These are phyloP conservation scores for Caenorhabditis sp. DNA, from an alignment of 2,888 invertebrate species.

Conservation along the genomic window DNA sequence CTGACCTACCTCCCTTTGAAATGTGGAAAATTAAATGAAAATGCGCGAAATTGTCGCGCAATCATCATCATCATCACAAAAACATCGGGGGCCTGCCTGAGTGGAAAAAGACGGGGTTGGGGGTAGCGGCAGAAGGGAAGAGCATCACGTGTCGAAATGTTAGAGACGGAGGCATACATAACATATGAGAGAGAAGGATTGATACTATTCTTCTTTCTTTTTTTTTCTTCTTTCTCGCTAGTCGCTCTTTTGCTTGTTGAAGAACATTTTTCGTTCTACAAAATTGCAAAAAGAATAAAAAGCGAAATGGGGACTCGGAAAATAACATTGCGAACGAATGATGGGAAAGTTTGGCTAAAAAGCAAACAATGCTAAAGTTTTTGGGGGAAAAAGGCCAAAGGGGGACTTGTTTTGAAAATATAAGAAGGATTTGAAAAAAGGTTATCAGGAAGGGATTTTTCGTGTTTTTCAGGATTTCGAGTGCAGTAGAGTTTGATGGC, in stretches of 20 bases:
- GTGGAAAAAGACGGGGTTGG: not conserved
- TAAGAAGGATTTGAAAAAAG: no score
- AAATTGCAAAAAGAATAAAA: conserved; percentile 1
- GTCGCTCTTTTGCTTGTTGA: conserved; percentile 11
- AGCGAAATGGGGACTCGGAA: no score
- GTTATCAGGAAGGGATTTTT: no score
- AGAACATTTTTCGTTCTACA: not conserved
- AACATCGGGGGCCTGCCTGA: not conserved
- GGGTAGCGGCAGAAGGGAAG: conserved; percentile 4
- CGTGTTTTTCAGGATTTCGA: no score
- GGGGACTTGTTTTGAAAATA: no score
- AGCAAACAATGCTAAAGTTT: no score
- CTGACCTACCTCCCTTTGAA: not conserved
- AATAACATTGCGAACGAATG: no score
- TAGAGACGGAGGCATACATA: not conserved
- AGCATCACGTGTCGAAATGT: conserved; percentile 7
- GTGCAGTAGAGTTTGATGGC: no score
- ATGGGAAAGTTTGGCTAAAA: no score
- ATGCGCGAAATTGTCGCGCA: not conserved
- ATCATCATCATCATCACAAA: not conserved
- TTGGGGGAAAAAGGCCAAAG: no score
- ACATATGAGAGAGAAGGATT: conserved; percentile 3
- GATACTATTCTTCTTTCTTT: not conserved
- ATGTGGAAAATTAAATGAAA: not conserved
- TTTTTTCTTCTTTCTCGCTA: not conserved